phyloP scores from a whole-genome alignment of 2,888 invertebrate species.

The Heliconius aoede region DNA sequence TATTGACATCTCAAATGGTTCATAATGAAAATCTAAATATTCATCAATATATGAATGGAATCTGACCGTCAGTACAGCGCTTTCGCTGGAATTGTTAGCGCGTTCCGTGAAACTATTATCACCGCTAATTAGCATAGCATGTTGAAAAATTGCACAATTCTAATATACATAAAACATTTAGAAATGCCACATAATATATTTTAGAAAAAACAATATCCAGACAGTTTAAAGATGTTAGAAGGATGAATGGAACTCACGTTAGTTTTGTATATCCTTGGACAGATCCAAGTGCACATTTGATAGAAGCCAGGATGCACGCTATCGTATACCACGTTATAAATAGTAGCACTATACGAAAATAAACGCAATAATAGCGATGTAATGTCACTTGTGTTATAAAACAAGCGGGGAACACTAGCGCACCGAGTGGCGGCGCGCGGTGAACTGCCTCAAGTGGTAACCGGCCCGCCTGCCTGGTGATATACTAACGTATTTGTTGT shows the following conservation, averaged over 20 bases:
- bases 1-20: neutral
- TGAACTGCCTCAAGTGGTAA: constrained; percentile 62
- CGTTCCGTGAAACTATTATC: constrained; percentile 49
- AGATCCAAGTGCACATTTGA: constrained; percentile 69
- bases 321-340: constrained; percentile 60
- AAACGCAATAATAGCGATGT: constrained; percentile 58
- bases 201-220: constrained; percentile 36
- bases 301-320: constrained; percentile 60
- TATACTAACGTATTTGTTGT: constrained; percentile 36
- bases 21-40: constrained; percentile 7
- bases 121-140: constrained; percentile 54
- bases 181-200: constrained; percentile 28
- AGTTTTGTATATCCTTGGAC: constrained; percentile 73
- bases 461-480: constrained; percentile 17
- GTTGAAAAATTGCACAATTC: constrained; percentile 49
- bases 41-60: constrained; percentile 32
- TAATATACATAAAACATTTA: constrained; percentile 43
- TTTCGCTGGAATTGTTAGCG: constrained; percentile 60
- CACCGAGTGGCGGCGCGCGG: constrained; percentile 65
- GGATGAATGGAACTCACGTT: constrained; percentile 65
- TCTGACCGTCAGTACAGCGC: constrained; percentile 55
- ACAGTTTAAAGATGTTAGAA: constrained; percentile 41
- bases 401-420: constrained; percentile 64
- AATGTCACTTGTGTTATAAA: constrained; percentile 62
- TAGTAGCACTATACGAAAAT: constrained; percentile 63